A percentile compares a stretch with the other conserved stretches of the same genome.
phyloP scores from a whole-genome alignment of 1,140 invertebrate species.

The Neodiprion virginianus region DNA sequence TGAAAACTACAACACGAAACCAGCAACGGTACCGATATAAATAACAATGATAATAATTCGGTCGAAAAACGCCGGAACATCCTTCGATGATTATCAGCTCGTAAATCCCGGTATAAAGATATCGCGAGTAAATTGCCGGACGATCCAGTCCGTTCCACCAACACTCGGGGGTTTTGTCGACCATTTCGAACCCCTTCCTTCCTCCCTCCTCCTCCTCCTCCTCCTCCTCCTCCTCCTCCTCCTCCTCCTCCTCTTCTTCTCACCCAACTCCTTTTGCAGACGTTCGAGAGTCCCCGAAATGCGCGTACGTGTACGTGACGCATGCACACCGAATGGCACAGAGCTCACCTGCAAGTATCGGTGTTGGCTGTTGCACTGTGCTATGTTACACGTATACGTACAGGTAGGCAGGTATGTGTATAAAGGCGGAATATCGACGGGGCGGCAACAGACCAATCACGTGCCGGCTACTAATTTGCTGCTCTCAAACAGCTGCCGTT shows the following conservation, averaged over 20 bases:
- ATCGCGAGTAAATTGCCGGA: conserved; percentile 60
- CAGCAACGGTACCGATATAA: conserved; percentile 4
- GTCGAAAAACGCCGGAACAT: conserved; percentile 57
- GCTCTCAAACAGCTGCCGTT: conserved; percentile 61
- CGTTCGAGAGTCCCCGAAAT: too few relatives aligned
- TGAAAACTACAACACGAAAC: background rate
- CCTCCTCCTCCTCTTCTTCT: too few relatives aligned
- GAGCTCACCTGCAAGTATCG: too few relatives aligned
- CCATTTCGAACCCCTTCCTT: too few relatives aligned
- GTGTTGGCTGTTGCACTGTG: too few relatives aligned
- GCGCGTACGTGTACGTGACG: too few relatives aligned
- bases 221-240: too few relatives aligned
- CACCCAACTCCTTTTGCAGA: too few relatives aligned
- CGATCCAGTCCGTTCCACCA: conserved; percentile 24
- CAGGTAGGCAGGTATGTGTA: background rate
- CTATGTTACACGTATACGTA: background rate
- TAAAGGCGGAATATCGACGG: conserved; percentile 50
- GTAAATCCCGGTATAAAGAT: conserved; percentile 61
- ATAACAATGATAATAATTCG: conserved; percentile 62
- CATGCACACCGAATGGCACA: too few relatives aligned
- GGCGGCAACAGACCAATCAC: conserved; percentile 63
- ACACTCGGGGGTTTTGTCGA: background rate
- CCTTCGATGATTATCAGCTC: conserved; percentile 62
- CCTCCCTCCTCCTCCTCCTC: too few relatives aligned
- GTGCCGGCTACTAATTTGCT: conserved; percentile 63